Percentiles rank a stretch among this genome's conserved stretches.
Conservation (phyloP, 2,888 invertebrate genomes). For the Drosophila diplacantha region DNA sequence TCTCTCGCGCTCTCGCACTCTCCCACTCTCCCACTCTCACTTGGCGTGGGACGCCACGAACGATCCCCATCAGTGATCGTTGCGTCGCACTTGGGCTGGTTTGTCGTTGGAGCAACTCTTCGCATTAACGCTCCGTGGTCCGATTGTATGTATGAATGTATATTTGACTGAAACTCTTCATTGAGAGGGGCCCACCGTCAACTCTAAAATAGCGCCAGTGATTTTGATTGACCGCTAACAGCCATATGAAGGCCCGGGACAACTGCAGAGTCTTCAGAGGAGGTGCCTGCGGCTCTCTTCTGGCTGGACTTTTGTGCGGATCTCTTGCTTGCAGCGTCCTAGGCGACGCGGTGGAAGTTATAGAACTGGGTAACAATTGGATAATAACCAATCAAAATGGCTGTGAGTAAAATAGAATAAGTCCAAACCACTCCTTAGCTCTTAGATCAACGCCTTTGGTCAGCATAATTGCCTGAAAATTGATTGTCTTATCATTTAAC, state of each 20-base stretch:
- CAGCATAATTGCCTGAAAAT: conserved; percentile 1
- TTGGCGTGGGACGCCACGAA: conserved; percentile 24
- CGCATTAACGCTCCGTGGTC: not conserved
- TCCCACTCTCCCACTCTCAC: conserved; percentile 9
- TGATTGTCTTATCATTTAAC: conserved; percentile 1
- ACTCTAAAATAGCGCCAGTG: conserved; percentile 15
- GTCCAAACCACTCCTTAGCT: not conserved
- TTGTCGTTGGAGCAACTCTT: conserved; percentile 19
- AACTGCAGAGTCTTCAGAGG: conserved; percentile 1
- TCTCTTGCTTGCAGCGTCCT: conserved; percentile 20
- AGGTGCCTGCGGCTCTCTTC: conserved; percentile 3
- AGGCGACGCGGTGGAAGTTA: conserved; percentile 62
- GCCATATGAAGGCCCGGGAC: conserved; percentile 15
- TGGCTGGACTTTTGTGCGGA: conserved; percentile 29
- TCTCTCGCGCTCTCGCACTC: conserved; percentile 9
- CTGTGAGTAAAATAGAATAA: conserved; percentile 54
- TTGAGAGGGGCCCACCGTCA: conserved; percentile 4
- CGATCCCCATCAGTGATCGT: conserved; percentile 9
- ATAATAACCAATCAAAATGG: conserved; percentile 67
- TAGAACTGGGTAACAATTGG: conserved; percentile 62
- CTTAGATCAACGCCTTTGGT: not conserved
- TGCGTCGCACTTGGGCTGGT: conserved; percentile 29
- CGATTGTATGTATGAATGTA: conserved; percentile 8
- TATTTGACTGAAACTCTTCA: conserved; percentile 21
- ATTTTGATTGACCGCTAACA: conserved; percentile 1